Evolutionary conservation across 2,888 invertebrate genomes (phyloP).

Genomic region (Bombylius major): DNA sequence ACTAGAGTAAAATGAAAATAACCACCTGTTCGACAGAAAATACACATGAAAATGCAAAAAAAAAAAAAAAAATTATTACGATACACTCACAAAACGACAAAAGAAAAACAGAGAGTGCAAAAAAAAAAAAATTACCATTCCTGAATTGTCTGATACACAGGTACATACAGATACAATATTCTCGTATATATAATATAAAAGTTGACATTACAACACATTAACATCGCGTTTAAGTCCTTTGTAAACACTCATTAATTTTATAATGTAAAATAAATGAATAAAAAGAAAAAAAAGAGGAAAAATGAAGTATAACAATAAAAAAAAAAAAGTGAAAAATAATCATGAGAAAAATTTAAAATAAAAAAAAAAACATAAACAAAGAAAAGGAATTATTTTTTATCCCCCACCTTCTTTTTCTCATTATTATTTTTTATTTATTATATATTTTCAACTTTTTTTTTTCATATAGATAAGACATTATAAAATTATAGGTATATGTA

Average conservation of each 20-base stretch:
- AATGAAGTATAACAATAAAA: background rate
- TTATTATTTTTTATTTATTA: no score
- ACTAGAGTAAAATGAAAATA: background rate
- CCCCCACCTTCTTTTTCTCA: no score
- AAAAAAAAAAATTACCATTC: no score
- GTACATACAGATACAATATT: background rate
- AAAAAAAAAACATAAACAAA: no score
- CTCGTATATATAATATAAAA: background rate
- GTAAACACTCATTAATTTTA: conserved; percentile 14
- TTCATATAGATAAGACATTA: no score
- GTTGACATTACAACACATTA: conserved; percentile 7
- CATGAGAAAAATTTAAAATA: no score
- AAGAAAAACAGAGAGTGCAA: no score
- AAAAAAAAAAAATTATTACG: no score
- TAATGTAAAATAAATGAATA: conserved; percentile 7
- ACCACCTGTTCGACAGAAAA: conserved; percentile 1
- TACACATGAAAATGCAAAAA: background rate
- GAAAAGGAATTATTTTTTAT: no score
- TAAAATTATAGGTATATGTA: no score
- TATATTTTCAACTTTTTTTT: no score
- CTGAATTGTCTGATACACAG: background rate
- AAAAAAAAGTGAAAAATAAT: background rate
- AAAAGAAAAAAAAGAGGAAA: background rate
- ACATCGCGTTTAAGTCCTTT: conserved; percentile 10
- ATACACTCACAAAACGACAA: no score